Base-by-base conservation (phyloP, 2,888 invertebrate species). In the Eucera pruinosa region DNA sequence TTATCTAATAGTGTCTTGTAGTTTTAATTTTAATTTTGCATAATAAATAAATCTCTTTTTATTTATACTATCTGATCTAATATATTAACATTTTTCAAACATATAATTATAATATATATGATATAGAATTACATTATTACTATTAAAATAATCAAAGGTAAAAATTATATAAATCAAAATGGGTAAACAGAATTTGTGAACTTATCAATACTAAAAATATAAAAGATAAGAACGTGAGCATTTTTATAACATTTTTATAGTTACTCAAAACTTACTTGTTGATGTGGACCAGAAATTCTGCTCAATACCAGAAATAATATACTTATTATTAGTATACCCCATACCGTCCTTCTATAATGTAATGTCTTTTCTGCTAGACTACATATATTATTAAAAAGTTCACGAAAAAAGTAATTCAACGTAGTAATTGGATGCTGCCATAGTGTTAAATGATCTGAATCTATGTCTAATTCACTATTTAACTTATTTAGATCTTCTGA, bases 361-460 rank as follows among this genome's bases (percentile, higher is more conserved):
- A 91, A 86, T 75, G 88, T 88, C 78, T 91, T 91, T 78, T 85
- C 88, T 71, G 88, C 88, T 87, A 92, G 83, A 84, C 87, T 90
- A 68, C 88, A 78, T 84, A 89, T 82, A 83, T 91, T 85, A 76
- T 90, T 89, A 66, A 91, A 85, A 82, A 92, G 84, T 89, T 92
- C 92, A 69, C 86, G 88, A 81, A 91, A 70, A 86, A 92, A 92
- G 85, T 91, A 92, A 82, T 89, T 89, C 55, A 92, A 82, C 27
- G 92, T 92, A 50, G 85, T 90, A 43, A 92, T 83, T 71, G 92
- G 92, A 88, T 91, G 91, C 62, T 90, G 87, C 91, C 91, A 92
- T 48, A 92, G 74, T 20, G 92, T 91, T 64, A 92, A 86, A 69
- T 87, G 86, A 66, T 92, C 92, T 27, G 90, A 77, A 80, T 92